Percentiles rank a stretch among this genome's conserved stretches.
phyloP scores from a whole-genome alignment of 2,113 vertebrate species.

The Chaetops frenatus region DNA sequence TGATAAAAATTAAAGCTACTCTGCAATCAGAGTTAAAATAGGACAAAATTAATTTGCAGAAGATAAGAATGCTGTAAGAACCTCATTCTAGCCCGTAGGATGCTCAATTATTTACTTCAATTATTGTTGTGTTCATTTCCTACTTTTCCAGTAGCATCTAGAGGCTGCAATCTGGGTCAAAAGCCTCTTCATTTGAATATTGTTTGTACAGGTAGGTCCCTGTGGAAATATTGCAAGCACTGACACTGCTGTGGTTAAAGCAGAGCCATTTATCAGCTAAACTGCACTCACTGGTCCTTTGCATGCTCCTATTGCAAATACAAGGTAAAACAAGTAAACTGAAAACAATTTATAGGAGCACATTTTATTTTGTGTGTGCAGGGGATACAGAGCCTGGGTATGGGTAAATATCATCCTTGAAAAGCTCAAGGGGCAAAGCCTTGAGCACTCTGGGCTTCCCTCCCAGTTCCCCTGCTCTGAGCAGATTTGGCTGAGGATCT shows the following conservation, averaged over 20 bases:
- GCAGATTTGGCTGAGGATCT: background rate
- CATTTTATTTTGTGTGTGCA: background rate
- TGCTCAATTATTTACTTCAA: background rate
- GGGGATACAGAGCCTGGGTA: background rate
- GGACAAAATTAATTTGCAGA: background rate
- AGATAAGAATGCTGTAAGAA: background rate
- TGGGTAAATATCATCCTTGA: no score
- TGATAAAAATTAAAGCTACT: background rate
- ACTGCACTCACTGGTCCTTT: background rate
- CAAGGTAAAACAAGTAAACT: background rate
- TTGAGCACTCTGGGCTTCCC: background rate
- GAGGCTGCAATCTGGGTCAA: background rate
- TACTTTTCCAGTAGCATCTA: background rate
- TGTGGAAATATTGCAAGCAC: background rate
- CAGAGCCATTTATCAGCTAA: background rate
- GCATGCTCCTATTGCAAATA: background rate
- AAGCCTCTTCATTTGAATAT: background rate
- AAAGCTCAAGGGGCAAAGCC: background rate
- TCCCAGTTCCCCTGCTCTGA: background rate
- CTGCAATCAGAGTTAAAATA: rapidly evolving
- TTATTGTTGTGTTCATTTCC: background rate
- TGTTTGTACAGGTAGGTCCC: background rate
- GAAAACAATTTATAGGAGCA: background rate
- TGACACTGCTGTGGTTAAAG: background rate
- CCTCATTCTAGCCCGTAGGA: background rate